Conservation (phyloP, 2,113 vertebrate species). For the Natator depressus region DNA sequence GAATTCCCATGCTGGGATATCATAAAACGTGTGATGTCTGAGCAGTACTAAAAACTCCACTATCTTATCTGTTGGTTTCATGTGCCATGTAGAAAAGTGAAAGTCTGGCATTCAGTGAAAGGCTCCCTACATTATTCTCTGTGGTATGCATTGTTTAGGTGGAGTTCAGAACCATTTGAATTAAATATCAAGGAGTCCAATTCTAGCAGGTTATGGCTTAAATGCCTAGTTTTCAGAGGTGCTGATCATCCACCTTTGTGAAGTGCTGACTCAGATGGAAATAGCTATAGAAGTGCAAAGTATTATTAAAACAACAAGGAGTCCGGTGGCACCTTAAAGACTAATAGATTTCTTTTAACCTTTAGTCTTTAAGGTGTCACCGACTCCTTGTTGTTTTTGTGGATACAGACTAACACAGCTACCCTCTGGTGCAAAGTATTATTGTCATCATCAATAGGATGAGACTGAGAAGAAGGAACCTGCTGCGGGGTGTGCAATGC, state of each 20-base stretch:
- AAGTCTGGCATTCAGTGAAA: constrained; percentile 13
- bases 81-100: not conserved
- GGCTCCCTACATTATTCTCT: not conserved
- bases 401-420: no score
- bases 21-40: not conserved
- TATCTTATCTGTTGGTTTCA: constrained; percentile 2
- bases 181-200: not conserved
- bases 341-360: no score
- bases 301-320: rapidly evolving
- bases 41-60: constrained; percentile 5
- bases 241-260: not conserved
- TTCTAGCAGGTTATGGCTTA: not conserved
- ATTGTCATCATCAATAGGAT: not conserved
- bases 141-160: not conserved
- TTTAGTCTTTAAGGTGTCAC: no score
- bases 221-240: not conserved
- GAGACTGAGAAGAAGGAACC: rapidly evolving
- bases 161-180: not conserved
- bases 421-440: not conserved
- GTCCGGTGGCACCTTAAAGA: no score
- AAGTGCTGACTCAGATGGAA: not conserved
- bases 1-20: not conserved
- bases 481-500: not conserved
- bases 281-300: rapidly evolving
- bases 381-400: no score